Conservation (phyloP, 2,888 invertebrate genomes). For the Spilarctia lutea region DNA sequence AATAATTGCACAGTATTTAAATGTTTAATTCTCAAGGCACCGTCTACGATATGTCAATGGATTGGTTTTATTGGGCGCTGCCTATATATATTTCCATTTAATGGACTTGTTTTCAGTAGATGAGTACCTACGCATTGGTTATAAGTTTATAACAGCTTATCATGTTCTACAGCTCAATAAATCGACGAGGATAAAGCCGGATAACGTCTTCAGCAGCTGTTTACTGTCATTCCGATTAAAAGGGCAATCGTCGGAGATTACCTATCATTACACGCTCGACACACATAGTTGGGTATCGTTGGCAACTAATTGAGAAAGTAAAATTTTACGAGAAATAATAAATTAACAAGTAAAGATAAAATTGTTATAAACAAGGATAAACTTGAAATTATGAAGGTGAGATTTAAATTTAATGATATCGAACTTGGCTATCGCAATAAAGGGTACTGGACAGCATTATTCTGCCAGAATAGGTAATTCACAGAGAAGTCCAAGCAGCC, state of each 20-base stretch:
- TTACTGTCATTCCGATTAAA: slow-evolving; percentile 58
- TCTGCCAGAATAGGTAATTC: background rate
- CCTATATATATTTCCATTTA: slow-evolving; percentile 63
- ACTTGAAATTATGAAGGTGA: slow-evolving; percentile 33
- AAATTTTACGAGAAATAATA: slow-evolving; percentile 52
- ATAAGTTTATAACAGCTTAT: slow-evolving; percentile 55
- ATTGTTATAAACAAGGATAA: slow-evolving; percentile 38
- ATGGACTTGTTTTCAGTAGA: slow-evolving; percentile 66
- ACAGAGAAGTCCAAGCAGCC: background rate
- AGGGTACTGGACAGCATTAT: slow-evolving; percentile 17
- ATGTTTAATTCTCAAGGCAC: slow-evolving; percentile 71
- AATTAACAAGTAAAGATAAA: slow-evolving; percentile 44
- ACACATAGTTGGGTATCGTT: slow-evolving; percentile 39
- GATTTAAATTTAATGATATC: slow-evolving; percentile 40
- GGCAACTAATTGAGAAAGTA: slow-evolving; percentile 54
- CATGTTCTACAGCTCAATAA: slow-evolving; percentile 56
- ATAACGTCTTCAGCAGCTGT: slow-evolving; percentile 61
- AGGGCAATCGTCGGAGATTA: slow-evolving; percentile 51
- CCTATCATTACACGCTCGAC: slow-evolving; percentile 52
- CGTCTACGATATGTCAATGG: slow-evolving; percentile 63
- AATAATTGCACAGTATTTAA: slow-evolving; percentile 75
- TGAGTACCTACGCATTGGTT: slow-evolving; percentile 47
- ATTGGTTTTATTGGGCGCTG: slow-evolving; percentile 66
- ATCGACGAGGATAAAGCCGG: slow-evolving; percentile 57
- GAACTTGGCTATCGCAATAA: slow-evolving; percentile 39